phyloP scores from a whole-genome alignment of 2,797 vertebrate genomes.

The Hippocampus kuda region DNA sequence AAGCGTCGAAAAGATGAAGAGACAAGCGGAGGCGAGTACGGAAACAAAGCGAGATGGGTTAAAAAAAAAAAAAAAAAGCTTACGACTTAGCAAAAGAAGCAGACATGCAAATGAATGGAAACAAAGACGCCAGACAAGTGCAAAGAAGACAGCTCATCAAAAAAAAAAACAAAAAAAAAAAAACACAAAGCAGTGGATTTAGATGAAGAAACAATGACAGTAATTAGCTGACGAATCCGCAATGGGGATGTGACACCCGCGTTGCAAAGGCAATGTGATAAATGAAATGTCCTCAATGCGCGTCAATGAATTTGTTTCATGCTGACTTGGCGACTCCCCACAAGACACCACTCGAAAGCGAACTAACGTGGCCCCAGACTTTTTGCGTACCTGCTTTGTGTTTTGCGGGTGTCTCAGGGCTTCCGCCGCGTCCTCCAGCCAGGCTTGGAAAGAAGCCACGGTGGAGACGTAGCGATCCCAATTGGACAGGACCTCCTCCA shows the following conservation, averaged over 20 bases:
- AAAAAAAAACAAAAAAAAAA: conserved; percentile 33
- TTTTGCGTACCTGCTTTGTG: conserved; percentile 72
- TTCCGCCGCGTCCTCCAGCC: conserved; percentile 88
- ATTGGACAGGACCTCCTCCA: conserved; percentile 87
- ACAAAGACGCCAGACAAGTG: conserved; percentile 36
- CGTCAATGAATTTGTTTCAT: conserved; percentile 51
- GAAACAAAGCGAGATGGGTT: conserved; percentile 12
- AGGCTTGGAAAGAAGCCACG: conserved; percentile 80
- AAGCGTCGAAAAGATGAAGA: background rate
- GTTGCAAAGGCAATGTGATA: conserved; percentile 57
- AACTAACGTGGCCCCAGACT: conserved; percentile 32
- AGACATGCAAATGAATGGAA: conserved; percentile 29
- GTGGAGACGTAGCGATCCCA: conserved; percentile 82
- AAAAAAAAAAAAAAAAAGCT: conserved; percentile 8
- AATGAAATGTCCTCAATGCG: conserved; percentile 45
- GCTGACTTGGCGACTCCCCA: conserved; percentile 41
- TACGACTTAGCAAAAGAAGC: background rate
- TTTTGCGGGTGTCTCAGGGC: conserved; percentile 78
- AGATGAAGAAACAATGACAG: conserved; percentile 48
- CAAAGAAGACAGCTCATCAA: conserved; percentile 36
- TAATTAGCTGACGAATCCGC: conserved; percentile 64
- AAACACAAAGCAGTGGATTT: conserved; percentile 44
- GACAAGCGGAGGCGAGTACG: conserved; percentile 2
- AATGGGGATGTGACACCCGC: conserved; percentile 37
- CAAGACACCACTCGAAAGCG: conserved; percentile 37